Evolutionary conservation across 2,113 vertebrate genomes (phyloP), one percentile per base, ranked within the genome.

Genomic region (Zosterops borbonicus): DNA sequence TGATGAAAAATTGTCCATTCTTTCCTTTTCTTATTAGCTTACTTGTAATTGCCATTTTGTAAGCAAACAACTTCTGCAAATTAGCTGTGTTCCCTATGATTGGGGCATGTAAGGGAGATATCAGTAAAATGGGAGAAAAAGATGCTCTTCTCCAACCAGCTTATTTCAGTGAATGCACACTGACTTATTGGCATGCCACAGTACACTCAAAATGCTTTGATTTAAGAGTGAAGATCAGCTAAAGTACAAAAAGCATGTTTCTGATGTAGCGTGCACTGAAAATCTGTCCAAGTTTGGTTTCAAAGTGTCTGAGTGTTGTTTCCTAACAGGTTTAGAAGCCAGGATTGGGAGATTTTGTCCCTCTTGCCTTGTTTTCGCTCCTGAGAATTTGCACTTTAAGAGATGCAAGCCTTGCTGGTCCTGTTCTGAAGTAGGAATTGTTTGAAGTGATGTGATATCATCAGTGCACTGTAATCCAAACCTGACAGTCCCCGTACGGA

Each of bases 401-500:
- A 16, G 22, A 56, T 14, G 12, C 1, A 25, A 78, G 62, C 33
- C 63, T 71, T 53, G 68, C 44, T 7, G 6, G 31, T 55, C 42
- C 41, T 52, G 4, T 39, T 87, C 56, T 55, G 69, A 87, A 80
- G 67, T 1, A 27, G 84, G 62, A 31, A 24, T 78, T 83, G 42
- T 55, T 28, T 59, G 11, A 47, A 33, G 58, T 27, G 47, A 79
- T 79, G 80, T 46, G 94, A 77, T 68, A 64, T 8, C 8, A 15
- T 77, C 52, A 89, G 16, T 31, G n/a, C 47, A 12, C 14, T 56
- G 70, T 35, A 83, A 75, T 68, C n/a, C 44, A 86, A 97, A 93
- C 53, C 55, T 0, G 2, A 42, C 53, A 33, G 46, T 37, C 31
- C 49, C 37, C 1, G 0, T 33, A 55, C 15, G 62, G 59, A 23